Conservation (phyloP, 2,888 invertebrate species). For the Phaedon cochleariae region DNA sequence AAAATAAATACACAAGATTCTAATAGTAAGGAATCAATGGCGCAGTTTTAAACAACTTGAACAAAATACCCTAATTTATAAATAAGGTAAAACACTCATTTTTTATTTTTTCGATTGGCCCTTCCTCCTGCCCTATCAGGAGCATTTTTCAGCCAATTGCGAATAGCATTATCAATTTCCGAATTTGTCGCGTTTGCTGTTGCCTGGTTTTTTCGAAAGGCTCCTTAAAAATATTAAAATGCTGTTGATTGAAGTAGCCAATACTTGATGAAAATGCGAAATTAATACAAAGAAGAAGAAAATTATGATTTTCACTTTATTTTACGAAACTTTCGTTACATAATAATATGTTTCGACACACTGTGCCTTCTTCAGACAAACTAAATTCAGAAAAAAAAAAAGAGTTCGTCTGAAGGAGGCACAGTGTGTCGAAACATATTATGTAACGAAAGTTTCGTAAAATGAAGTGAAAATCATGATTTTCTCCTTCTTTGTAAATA, state of each 20-base stretch:
- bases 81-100: conserved; percentile 8
- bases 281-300: background rate
- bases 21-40: no score
- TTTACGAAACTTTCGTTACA: conserved; percentile 4
- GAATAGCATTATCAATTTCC: conserved; percentile 15
- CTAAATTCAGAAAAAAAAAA: conserved; percentile 1
- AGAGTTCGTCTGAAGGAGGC: no score
- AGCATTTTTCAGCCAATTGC: conserved; percentile 14
- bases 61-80: no score
- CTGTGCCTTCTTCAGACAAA: conserved; percentile 7
- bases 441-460: conserved; percentile 2
- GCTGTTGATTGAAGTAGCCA: background rate
- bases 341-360: conserved; percentile 5
- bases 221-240: conserved; percentile 16
- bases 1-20: background rate
- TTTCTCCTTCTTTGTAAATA: background rate
- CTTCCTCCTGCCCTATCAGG: conserved; percentile 9
- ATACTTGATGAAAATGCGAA: background rate
- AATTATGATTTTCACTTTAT: conserved; percentile 1
- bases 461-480: background rate
- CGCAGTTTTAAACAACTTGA: no score
- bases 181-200: conserved; percentile 16
- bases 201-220: conserved; percentile 16
- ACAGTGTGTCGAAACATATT: background rate
- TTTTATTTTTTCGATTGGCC: conserved; percentile 14